A percentile compares a stretch with the other conserved stretches of the same genome.
Conservation (phyloP, 2,888 invertebrate genomes). For the Volucella inflata region DNA sequence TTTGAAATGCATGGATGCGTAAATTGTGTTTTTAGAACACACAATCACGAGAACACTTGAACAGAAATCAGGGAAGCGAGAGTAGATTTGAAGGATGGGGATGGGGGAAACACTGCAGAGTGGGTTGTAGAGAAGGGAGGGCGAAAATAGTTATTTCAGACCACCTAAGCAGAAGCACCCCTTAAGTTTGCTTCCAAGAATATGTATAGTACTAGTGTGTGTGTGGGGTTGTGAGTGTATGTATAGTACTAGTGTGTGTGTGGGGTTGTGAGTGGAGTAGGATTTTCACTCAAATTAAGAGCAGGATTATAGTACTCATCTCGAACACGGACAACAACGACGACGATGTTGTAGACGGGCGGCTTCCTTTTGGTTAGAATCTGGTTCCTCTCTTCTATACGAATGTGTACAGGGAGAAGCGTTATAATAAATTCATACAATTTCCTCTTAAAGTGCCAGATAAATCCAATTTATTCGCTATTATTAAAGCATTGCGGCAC, state of each 20-base stretch:
- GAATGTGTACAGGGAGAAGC: conserved; percentile 10
- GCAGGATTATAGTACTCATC: conserved; percentile 73
- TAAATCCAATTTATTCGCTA: conserved; percentile 74
- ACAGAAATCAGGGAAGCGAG: too few relatives aligned
- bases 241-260: conserved; percentile 24
- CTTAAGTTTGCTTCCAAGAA: not conserved
- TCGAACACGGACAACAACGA: conserved; percentile 50
- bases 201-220: not conserved
- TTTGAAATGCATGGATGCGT: conserved; percentile 73
- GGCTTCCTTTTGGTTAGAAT: conserved; percentile 32
- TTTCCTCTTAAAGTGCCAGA: conserved; percentile 71
- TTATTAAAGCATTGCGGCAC: conserved; percentile 72
- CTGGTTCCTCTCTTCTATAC: conserved; percentile 8
- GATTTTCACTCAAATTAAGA: conserved; percentile 74
- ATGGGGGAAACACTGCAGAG: too few relatives aligned
- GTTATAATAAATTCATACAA: conserved; percentile 72
- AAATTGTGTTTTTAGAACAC: conserved; percentile 61
- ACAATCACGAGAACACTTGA: not conserved
- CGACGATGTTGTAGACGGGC: conserved; percentile 20
- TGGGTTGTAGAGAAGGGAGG: not conserved
- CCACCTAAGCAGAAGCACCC: not conserved
- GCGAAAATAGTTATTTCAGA: not conserved
- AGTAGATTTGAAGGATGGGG: too few relatives aligned
- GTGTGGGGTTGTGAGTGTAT: conserved; percentile 42
- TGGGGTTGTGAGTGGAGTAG: conserved; percentile 54